A percentile compares a stretch with the other conserved stretches of the same genome.
Conservation (phyloP, 2,113 vertebrate species). For the Ameiurus melas region DNA sequence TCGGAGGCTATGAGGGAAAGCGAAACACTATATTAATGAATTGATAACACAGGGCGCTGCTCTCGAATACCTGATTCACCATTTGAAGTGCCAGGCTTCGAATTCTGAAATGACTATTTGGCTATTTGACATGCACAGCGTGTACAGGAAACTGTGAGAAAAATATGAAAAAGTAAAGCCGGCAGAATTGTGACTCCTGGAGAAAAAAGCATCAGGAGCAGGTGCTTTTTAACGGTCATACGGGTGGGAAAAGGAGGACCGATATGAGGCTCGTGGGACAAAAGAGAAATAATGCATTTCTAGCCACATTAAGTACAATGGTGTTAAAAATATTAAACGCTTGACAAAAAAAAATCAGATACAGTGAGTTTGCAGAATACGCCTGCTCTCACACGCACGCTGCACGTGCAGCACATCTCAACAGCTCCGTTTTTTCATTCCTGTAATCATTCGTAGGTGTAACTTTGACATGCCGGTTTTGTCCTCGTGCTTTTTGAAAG, state of each 20-base stretch:
- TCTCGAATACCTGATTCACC: background rate
- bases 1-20: background rate
- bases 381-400: background rate
- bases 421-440: background rate
- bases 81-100: background rate
- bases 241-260: background rate
- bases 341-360: background rate
- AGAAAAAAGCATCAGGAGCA: background rate
- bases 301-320: background rate
- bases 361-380: background rate
- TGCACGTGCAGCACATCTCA: background rate
- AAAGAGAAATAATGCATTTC: background rate
- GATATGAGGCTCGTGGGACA: background rate
- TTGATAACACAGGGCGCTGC: background rate
- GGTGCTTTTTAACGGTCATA: background rate
- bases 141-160: background rate
- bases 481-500: background rate
- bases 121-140: background rate
- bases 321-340: background rate
- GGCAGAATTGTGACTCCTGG: background rate
- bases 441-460: background rate
- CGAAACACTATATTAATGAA: background rate
- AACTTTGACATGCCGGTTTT: background rate
- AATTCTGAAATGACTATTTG: background rate
- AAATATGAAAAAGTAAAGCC: background rate